Conservation (phyloP, 2,888 invertebrate genomes). For the Lycocerus yunnanus region DNA sequence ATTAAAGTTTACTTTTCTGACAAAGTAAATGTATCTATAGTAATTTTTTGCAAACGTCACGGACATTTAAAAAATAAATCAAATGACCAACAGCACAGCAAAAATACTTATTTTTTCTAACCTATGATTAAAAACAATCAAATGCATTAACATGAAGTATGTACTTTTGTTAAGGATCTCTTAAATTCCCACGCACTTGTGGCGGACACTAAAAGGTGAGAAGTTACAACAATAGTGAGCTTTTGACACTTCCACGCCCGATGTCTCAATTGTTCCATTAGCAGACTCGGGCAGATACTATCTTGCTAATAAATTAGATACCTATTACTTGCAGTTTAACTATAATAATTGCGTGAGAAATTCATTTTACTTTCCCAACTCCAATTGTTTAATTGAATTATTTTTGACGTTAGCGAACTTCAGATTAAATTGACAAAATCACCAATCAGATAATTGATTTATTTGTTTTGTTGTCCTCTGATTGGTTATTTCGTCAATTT, state of each 20-base stretch:
- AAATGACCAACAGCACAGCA: not conserved
- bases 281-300: slow-evolving; percentile 30
- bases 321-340: slow-evolving; percentile 37
- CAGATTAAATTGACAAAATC: too few species aligned
- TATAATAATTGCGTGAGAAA: slow-evolving; percentile 36
- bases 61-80: not conserved
- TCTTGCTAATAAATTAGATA: slow-evolving; percentile 35
- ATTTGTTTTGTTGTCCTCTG: too few species aligned
- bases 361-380: not conserved
- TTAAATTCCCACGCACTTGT: slow-evolving; percentile 24
- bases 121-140: slow-evolving; percentile 1
- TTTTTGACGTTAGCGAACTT: too few species aligned
- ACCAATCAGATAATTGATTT: too few species aligned
- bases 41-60: not conserved
- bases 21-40: not conserved
- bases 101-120: not conserved
- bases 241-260: slow-evolving; percentile 51
- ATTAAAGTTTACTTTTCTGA: not conserved
- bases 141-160: slow-evolving; percentile 2
- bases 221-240: slow-evolving; percentile 33
- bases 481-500: too few species aligned
- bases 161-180: not conserved
- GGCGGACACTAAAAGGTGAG: slow-evolving; percentile 22
- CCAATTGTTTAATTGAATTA: not conserved
- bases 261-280: slow-evolving; percentile 38